Evolutionary conservation across 1,140 invertebrate genomes (phyloP).

Genomic region (Conus ventricosus): DNA sequence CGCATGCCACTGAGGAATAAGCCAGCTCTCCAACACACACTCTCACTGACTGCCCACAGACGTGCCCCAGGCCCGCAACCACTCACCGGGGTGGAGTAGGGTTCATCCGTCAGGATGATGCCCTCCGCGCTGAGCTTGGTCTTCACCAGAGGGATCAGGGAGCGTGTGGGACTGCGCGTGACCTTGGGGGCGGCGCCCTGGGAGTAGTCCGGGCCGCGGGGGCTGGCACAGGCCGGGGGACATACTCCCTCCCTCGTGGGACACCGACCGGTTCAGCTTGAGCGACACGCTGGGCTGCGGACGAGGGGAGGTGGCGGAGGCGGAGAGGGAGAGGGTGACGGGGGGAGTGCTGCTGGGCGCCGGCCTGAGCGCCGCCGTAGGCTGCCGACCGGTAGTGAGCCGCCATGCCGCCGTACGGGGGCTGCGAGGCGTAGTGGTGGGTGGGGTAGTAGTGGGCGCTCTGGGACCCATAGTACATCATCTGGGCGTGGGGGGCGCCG

Average conservation of each 20-base stretch:
- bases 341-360: slow-evolving; percentile 22
- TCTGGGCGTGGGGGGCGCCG: neutral
- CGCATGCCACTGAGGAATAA: too few species aligned
- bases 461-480: slow-evolving; percentile 16
- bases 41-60: too few species aligned
- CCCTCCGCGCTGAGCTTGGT: slow-evolving; percentile 71
- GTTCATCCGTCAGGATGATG: slow-evolving; percentile 73
- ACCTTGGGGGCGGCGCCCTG: slow-evolving; percentile 39
- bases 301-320: slow-evolving; percentile 8
- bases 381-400: slow-evolving; percentile 10
- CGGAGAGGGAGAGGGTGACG: slow-evolving; percentile 11
- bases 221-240: slow-evolving; percentile 39
- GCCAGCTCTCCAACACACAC: too few species aligned
- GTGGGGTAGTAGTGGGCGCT: slow-evolving; percentile 25
- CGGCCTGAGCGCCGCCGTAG: slow-evolving; percentile 24
- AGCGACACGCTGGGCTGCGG: slow-evolving; percentile 24
- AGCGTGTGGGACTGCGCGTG: slow-evolving; percentile 54
- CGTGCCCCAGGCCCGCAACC: neutral
- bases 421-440: slow-evolving; percentile 16
- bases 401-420: neutral
- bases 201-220: slow-evolving; percentile 39
- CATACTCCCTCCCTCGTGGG: slow-evolving; percentile 39
- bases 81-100: slow-evolving; percentile 71
- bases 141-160: slow-evolving; percentile 65
- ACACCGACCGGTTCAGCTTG: slow-evolving; percentile 39